Evolutionary conservation across 2,888 invertebrate species (phyloP), one percentile per base, ranked within the genome.

Genomic region (Phragmatobia fuliginosa): DNA sequence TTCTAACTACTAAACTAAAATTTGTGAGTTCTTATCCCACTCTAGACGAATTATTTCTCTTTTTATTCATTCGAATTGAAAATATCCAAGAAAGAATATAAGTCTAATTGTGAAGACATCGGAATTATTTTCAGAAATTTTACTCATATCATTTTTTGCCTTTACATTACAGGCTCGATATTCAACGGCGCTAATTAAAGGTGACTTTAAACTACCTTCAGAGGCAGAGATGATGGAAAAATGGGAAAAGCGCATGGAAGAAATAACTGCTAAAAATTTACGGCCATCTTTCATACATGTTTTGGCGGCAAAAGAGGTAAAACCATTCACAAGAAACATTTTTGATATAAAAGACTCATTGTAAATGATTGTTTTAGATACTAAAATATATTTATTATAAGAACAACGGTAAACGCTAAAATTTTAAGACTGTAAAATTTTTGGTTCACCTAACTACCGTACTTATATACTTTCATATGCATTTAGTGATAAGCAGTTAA

Each of bases 171-270:
- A 95, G 95, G 88, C 94, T 38, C 88, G 93, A 0, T 95, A 95
- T 72, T 87, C 90, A 0, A 87, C 91, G 6, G 92, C 94, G 0
- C 62, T 94, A 14, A 85, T 92, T 31, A 88, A 90, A 73, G 94
- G 93, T 1, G 91, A 94, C 75, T 95, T 94, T 77, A 89, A 89
- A 0, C 77, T 94, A 4, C 94, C 95, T 0, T 74, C 92, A 0
- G 87, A 83, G 1, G 90, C 91, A 10, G 85, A 85, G 60, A 94
- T 95, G 95, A 86, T 94, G 88, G 81, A 83, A 16, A 91, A 92
- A 32, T 94, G 92, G 92, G 92, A 92, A 78, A 85, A 75, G 31
- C 83, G 86, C 28, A 88, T 80, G 1, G 90, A 93, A 63, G 68
- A 56, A 2, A 75, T 94, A 21, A 76, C 70, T 18, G 87, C 90